Percentiles rank a stretch among this genome's conserved stretches.
phyloP scores from a whole-genome alignment of 1,140 invertebrate genomes.

The Drosophila paulistorum region DNA sequence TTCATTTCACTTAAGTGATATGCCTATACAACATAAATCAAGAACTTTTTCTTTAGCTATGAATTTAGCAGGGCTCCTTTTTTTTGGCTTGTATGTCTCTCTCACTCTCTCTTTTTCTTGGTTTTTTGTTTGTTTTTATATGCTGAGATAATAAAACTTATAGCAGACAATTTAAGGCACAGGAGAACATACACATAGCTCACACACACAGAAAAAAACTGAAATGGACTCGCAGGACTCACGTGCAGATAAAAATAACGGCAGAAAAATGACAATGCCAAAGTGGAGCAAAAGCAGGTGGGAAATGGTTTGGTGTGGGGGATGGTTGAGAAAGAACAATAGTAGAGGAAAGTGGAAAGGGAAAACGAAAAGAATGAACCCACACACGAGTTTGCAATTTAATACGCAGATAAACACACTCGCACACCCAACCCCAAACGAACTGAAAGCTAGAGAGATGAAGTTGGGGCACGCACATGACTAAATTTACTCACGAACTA shows the following conservation, averaged over 20 bases:
- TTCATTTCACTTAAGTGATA: background rate
- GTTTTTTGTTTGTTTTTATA: slow-evolving; percentile 17
- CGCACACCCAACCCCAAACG: slow-evolving; percentile 47
- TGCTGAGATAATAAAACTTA: slow-evolving; percentile 61
- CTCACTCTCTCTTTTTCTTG: background rate
- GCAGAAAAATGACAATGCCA: slow-evolving; percentile 69
- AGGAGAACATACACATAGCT: background rate
- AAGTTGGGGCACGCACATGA: slow-evolving; percentile 68
- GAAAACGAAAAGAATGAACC: slow-evolving; percentile 18
- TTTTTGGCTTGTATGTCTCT: background rate
- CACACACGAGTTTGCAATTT: slow-evolving; percentile 73
- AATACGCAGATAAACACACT: slow-evolving; percentile 75
- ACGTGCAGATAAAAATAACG: slow-evolving; percentile 78
- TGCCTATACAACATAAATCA: background rate
- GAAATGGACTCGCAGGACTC: slow-evolving; percentile 63
- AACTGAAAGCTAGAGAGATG: slow-evolving; percentile 47
- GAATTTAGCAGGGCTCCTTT: background rate
- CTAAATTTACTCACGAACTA: slow-evolving; percentile 65
- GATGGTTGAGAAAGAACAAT: slow-evolving; percentile 29
- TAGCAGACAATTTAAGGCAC: slow-evolving; percentile 60
- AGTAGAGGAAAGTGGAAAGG: slow-evolving; percentile 26
- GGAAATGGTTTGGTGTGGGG: slow-evolving; percentile 13
- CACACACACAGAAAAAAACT: slow-evolving; percentile 14
- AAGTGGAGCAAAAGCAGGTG: slow-evolving; percentile 10
- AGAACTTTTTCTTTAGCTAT: background rate